Percentiles rank a stretch among this genome's conserved stretches.
These are phyloP conservation scores for Rhombomys opimus DNA, from an alignment of 2,113 vertebrate species.

Conservation along the genomic window DNA sequence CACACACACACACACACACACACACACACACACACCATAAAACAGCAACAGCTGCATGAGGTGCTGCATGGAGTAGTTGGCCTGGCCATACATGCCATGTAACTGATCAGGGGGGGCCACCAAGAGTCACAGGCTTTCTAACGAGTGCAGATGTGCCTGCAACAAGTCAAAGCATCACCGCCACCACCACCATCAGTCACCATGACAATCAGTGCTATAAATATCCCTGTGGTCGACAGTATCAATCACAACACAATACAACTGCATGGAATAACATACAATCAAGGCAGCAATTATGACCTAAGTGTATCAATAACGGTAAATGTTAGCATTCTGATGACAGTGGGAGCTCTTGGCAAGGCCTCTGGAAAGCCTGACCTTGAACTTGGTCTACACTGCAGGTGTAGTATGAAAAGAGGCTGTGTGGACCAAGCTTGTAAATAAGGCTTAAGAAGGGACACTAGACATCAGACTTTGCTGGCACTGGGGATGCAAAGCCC, in stretches of 20 bases:
- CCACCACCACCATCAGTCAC: not conserved
- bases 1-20: not conserved
- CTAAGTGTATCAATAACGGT: not conserved
- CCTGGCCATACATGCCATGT: fast-evolving
- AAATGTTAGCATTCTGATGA: not conserved
- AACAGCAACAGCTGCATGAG: not conserved
- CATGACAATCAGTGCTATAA: not conserved
- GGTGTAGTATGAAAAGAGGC: not conserved
- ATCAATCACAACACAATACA: not conserved
- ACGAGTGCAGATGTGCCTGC: fast-evolving
- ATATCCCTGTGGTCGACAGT: too few species aligned
- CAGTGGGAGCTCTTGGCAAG: not conserved
- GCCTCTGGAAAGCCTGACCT: not conserved
- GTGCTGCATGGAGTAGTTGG: fast-evolving
- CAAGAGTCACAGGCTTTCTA: not conserved
- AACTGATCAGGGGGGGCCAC: fast-evolving
- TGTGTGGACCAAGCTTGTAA: not conserved
- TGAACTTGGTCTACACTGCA: not conserved
- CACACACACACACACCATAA: not conserved
- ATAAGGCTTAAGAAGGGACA: not conserved
- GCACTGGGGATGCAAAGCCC: not conserved
- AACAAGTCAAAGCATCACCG: fast-evolving
- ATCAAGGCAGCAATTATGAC: not conserved
- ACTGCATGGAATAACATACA: not conserved
- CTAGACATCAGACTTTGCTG: not conserved